Evolutionary conservation across 1,140 invertebrate species (phyloP).

Genomic region (Spodoptera frugiperda): DNA sequence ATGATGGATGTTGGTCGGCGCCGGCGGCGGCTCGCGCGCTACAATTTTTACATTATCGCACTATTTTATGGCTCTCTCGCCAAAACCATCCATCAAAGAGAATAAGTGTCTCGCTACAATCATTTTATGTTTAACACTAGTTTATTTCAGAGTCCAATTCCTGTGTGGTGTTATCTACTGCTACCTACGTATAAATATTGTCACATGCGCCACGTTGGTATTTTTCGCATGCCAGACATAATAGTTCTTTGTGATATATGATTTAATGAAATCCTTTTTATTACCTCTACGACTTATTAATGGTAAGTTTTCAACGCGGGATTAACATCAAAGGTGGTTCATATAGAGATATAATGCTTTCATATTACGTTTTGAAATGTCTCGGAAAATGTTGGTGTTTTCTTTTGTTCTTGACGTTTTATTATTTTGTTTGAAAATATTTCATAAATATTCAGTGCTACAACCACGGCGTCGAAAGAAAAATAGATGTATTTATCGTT

Average conservation of each 20-base stretch:
- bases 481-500: conserved; percentile 23
- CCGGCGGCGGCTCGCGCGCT: conserved; percentile 44
- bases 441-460: conserved; percentile 12
- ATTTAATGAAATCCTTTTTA: conserved; percentile 65
- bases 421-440: conserved; percentile 18
- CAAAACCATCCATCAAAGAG: conserved; percentile 58
- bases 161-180: conserved; percentile 26
- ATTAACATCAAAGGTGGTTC: conserved; percentile 63
- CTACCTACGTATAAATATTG: conserved; percentile 60
- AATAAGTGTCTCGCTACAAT: conserved; percentile 37
- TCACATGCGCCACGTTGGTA: conserved; percentile 56
- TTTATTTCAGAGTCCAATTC: conserved; percentile 35
- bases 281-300: conserved; percentile 61
- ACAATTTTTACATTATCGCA: conserved; percentile 59
- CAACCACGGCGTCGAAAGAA: not conserved
- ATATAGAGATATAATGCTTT: conserved; percentile 42
- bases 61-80: conserved; percentile 58
- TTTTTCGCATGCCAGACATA: conserved; percentile 61
- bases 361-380: conserved; percentile 50
- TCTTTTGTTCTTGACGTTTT: conserved; percentile 24
- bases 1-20: conserved; percentile 53
- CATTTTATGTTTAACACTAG: conserved; percentile 33
- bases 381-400: conserved; percentile 15
- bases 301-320: conserved; percentile 59
- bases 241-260: conserved; percentile 65